Base-by-base conservation (phyloP, 2,888 invertebrate species). In the Tetragonisca angustula region DNA sequence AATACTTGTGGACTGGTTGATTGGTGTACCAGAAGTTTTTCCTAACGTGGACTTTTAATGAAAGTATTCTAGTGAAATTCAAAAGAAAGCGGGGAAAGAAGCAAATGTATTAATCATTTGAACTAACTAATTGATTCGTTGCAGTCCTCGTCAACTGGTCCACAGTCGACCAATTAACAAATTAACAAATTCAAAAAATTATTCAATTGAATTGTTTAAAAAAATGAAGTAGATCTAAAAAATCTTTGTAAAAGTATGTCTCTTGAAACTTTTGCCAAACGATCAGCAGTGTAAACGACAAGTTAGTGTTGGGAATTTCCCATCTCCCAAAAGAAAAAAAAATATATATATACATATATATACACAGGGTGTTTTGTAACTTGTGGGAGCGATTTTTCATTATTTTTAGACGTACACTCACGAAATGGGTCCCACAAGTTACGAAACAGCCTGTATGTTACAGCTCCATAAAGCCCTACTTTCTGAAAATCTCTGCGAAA, bases 21-120 rank as follows among this genome's bases (percentile, higher is more conserved):
- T 61, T 50, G 50, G 72, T 62, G 24, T n/a, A n/a, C 50, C 59
- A n/a, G 24, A 73, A 49, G 32, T n/a, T 17, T 62, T 62, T 27
- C 72, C 72, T 62, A 73, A 73, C 62, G 27, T 15, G 59, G 71
- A 49, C 43, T 43, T 49, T 61, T 49, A 49, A 61, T 49, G 71
- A 72, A 72, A 59, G 71, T 43, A 43, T 43, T 27, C 54, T 11
- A 4, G 43, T 24, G n/a, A 36, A 56, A 19, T 61, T 61, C n/a
- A 19, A 19, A 71, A 27, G 71, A 61, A 61, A 61, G 61, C 0
- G 43, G 5, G 11, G 19, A 36, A 72, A 69, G 59, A 59, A 56
- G 36, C 21, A 36, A 5, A 49, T 43, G n/a, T n/a, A 4, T 43
- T 9, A 19, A 67, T 43, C 43, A 43, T 67, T 67, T 24, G 9